A percentile compares a stretch with the other conserved stretches of the same genome.
phyloP scores from a whole-genome alignment of 2,888 invertebrate species.

The Hymenopus coronatus region DNA sequence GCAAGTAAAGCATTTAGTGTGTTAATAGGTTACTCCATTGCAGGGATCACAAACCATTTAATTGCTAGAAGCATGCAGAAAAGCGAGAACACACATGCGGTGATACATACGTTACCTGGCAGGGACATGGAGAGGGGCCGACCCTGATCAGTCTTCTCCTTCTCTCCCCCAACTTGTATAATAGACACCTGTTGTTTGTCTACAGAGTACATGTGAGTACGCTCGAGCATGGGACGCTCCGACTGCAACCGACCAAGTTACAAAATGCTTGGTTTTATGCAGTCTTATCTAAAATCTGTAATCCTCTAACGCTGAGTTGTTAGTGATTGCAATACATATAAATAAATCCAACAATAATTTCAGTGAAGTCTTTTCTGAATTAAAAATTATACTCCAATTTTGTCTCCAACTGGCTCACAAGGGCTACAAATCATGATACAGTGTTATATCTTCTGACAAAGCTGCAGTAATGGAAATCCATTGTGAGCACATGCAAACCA shows the following conservation, averaged over 20 bases:
- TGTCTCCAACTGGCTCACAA: too few species aligned
- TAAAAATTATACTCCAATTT: not conserved
- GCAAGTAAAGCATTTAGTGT: not conserved
- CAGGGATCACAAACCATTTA: not conserved
- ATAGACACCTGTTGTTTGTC: conserved; percentile 74
- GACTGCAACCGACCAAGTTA: conserved; percentile 25
- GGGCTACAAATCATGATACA: too few species aligned
- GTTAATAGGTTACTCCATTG: not conserved
- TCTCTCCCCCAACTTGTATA: conserved; percentile 54
- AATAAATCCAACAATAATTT: not conserved
- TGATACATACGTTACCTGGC: conserved; percentile 38
- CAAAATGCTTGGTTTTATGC: not conserved
- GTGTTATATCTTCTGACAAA: too few species aligned
- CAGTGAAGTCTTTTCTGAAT: not conserved
- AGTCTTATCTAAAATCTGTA: not conserved
- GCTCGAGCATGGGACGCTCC: conserved; percentile 54
- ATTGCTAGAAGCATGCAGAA: not conserved
- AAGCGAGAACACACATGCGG: conserved; percentile 4
- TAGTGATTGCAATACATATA: not conserved
- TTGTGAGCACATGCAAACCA: too few species aligned
- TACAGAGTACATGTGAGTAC: conserved; percentile 68
- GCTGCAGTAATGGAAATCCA: too few species aligned
- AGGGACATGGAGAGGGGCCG: conserved; percentile 45
- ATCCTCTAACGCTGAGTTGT: not conserved
- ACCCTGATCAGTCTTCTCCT: conserved; percentile 41